phyloP scores from a whole-genome alignment of 2,797 vertebrate genomes.

The Crax fasciolata region DNA sequence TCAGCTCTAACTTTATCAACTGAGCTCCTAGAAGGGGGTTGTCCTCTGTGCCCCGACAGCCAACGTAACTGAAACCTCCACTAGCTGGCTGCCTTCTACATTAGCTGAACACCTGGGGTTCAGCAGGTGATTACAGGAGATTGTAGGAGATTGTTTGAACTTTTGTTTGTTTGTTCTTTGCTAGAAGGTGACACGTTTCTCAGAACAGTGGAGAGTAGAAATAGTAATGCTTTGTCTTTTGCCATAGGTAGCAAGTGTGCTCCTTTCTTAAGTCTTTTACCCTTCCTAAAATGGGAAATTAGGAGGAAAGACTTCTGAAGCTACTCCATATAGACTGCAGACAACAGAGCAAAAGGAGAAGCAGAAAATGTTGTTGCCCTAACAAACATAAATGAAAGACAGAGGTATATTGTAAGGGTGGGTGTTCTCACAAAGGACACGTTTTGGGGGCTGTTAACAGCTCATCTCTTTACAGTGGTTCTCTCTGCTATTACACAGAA shows the following conservation, averaged over 20 bases:
- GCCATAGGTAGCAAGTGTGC: background rate
- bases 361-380: background rate
- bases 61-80: background rate
- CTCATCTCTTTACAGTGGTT: background rate
- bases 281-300: background rate
- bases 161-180: background rate
- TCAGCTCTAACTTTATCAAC: background rate
- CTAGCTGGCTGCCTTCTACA: background rate
- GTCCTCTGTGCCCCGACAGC: accelerated
- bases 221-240: background rate
- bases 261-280: background rate
- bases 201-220: background rate
- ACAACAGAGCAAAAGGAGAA: background rate
- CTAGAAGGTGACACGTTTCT: background rate
- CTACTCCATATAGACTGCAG: accelerated
- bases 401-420: background rate
- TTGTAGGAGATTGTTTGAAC: background rate
- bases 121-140: background rate
- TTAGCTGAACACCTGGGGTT: background rate
- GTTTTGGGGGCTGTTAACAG: background rate
- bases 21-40: background rate
- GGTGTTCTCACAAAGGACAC: background rate
- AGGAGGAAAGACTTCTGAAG: background rate
- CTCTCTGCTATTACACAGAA: background rate
- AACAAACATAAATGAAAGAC: background rate